Percentiles rank a stretch among this genome's conserved stretches.
Conservation (phyloP, 2,113 vertebrate species). For the Orycteropus afer region DNA sequence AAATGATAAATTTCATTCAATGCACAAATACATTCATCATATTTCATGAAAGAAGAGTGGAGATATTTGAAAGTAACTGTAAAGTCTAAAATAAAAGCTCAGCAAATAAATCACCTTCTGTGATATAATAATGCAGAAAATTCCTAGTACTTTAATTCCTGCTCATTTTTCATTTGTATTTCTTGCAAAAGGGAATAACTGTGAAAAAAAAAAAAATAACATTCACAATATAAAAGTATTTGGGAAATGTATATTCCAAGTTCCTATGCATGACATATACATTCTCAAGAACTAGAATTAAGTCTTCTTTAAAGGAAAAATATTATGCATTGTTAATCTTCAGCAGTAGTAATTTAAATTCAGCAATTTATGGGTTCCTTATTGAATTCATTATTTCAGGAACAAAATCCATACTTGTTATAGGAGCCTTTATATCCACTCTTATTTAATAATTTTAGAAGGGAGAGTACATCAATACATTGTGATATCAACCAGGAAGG, state of each 20-base stretch:
- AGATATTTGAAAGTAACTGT: constrained; percentile 18
- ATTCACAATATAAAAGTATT: not conserved
- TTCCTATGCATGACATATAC: not conserved
- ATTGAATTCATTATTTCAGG: constrained; percentile 75
- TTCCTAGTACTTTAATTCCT: not conserved
- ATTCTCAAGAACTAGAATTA: not conserved
- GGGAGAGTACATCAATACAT: constrained; percentile 1
- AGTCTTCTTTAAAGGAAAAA: constrained; percentile 66
- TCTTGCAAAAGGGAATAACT: not conserved
- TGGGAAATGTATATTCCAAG: not conserved
- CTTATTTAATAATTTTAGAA: constrained; percentile 71
- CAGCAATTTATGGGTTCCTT: constrained; percentile 74
- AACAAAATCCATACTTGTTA: constrained; percentile 76
- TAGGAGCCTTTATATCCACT: constrained; percentile 55
- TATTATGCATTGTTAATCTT: constrained; percentile 58
- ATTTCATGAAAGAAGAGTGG: not conserved
- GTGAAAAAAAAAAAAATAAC: not conserved
- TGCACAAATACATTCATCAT: not conserved
- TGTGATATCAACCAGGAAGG: not conserved
- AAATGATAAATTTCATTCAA: not conserved
- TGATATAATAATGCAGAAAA: not conserved
- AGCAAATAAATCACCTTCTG: not conserved
- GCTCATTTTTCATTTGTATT: not conserved
- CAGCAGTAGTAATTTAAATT: constrained; percentile 72
- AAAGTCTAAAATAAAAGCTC: not conserved